A percentile compares a stretch with the other conserved stretches of the same genome.
Evolutionary conservation across 2,888 invertebrate genomes (phyloP).

Genomic region (Cephonodes hylas): DNA sequence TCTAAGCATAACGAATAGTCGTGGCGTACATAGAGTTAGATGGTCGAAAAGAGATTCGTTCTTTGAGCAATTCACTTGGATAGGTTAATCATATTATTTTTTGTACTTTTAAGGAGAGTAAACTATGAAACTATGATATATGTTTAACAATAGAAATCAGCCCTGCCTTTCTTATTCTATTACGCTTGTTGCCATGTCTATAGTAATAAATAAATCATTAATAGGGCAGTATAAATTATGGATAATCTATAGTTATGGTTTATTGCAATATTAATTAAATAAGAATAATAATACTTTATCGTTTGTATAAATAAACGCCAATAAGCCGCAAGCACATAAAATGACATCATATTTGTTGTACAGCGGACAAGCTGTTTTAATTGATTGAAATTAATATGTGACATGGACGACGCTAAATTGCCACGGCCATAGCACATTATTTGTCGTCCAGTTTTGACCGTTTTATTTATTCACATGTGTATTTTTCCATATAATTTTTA

Average conservation of each 20-base stretch:
- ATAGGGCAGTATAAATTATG: too few relatives aligned
- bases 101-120: too few relatives aligned
- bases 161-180: too few relatives aligned
- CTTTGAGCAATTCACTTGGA: too few relatives aligned
- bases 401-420: constrained; percentile 16
- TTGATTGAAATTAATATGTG: constrained; percentile 43
- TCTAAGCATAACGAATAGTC: too few relatives aligned
- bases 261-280: constrained; percentile 11
- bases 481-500: not conserved
- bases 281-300: not conserved
- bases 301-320: constrained; percentile 20
- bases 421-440: not conserved
- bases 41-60: too few relatives aligned
- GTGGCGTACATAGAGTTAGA: too few relatives aligned
- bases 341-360: constrained; percentile 53
- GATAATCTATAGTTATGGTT: not conserved
- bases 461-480: not conserved
- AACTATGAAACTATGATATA: too few relatives aligned
- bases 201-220: too few relatives aligned
- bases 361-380: constrained; percentile 35
- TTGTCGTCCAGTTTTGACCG: not conserved
- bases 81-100: too few relatives aligned
- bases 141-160: too few relatives aligned
- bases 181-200: too few relatives aligned
- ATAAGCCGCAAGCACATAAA: constrained; percentile 22